These are phyloP conservation scores for Leucosticte australis DNA, from an alignment of 2,113 vertebrate genomes.

Conservation along the genomic window DNA sequence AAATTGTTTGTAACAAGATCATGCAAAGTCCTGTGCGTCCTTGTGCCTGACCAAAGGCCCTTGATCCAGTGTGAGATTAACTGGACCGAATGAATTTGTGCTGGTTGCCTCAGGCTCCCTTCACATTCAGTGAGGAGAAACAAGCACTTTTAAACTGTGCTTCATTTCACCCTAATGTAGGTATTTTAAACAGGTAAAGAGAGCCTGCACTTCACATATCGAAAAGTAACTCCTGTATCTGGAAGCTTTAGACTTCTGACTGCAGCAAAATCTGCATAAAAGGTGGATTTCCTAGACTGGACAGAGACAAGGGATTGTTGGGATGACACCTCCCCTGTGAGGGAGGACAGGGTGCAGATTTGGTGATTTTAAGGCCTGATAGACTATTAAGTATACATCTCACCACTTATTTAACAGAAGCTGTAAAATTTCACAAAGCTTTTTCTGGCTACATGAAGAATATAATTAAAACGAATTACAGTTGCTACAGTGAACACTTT, in stretches of 20 bases:
- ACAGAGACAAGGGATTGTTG: background rate
- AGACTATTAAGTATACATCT: background rate
- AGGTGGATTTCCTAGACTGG: background rate
- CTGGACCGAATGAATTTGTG: background rate
- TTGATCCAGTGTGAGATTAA: background rate
- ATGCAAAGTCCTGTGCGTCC: background rate
- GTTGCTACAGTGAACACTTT: background rate
- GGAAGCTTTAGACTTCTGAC: background rate
- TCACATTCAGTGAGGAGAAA: slow-evolving; percentile 12
- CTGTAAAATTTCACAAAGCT: background rate
- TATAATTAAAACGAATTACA: background rate
- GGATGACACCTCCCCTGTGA: rapidly evolving
- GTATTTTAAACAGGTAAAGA: background rate
- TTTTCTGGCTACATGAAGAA: background rate
- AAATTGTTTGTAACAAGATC: background rate
- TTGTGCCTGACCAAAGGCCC: background rate
- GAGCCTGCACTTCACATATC: background rate
- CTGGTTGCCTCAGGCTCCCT: slow-evolving; percentile 26
- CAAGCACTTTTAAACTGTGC: background rate
- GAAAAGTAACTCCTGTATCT: background rate
- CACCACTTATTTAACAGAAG: background rate
- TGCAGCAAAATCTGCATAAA: background rate
- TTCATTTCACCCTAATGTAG: background rate
- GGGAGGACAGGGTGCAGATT: background rate
- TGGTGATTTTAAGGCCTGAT: background rate